Evolutionary conservation across 2,113 vertebrate species (phyloP).

Genomic region (Halichoerus grypus): DNA sequence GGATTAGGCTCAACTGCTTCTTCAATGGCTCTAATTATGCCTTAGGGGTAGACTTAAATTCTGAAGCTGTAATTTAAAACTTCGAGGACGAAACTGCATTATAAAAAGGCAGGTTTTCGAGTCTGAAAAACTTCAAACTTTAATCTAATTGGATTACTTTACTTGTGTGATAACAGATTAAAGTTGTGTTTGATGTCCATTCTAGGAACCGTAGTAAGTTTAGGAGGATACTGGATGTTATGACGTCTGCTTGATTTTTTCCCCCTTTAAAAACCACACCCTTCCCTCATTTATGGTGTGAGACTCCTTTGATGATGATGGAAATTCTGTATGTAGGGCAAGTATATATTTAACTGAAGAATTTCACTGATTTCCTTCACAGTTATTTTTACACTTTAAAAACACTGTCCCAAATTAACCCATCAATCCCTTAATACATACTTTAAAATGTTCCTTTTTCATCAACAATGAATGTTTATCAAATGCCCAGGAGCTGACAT

Average conservation of each 20-base stretch:
- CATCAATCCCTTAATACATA: background rate
- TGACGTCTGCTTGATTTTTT: background rate
- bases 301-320: background rate
- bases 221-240: background rate
- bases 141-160: background rate
- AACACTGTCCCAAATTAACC: background rate
- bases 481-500: background rate
- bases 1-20: background rate
- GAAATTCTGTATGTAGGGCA: background rate
- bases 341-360: background rate
- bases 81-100: background rate
- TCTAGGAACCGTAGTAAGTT: background rate
- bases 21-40: background rate
- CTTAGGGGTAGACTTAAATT: background rate
- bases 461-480: background rate
- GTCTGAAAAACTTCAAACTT: constrained; percentile 28
- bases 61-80: background rate
- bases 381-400: constrained; percentile 32
- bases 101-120: background rate
- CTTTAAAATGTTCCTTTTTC: constrained; percentile 22
- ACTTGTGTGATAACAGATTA: background rate
- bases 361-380: constrained; percentile 16
- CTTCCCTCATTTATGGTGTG: background rate
- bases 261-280: background rate
- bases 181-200: background rate